Evolutionary conservation across 2,888 invertebrate genomes (phyloP), one percentile per base, ranked within the genome.

Genomic region (Tromatobia lineatoria): DNA sequence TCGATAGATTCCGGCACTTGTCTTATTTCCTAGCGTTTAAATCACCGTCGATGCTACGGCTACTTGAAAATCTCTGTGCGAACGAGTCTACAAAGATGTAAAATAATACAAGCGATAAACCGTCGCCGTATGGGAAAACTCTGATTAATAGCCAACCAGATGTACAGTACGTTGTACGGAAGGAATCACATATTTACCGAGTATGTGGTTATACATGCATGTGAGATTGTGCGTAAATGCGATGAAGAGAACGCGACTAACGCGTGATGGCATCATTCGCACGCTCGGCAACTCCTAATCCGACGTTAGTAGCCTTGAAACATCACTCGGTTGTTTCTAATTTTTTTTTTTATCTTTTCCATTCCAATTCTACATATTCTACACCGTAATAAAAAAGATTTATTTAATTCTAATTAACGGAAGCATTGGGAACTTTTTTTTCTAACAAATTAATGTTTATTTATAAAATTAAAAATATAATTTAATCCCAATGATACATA

Each of bases 211-310:
- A 20, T 18, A 18, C 23, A 10, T 25, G 54, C 66, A 29, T 64
- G 25, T 67, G 38, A 45, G 34, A 18, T 23, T 29, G 61, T 82
- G 69, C 69, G 59, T 74, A 70, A 29, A 82, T 70, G 29, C 13
- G 34, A 42, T 69, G 59, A 73, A 69, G 54, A 29, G 71, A 71
- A 71, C 20, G 77, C 38, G 25, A 18, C 34, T 10, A 38, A 64
- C 38, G 20, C 64, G 64, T 38, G 80, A 81, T 79, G 87, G 80
- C 87, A 86, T 83, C 83, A 83, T 87, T 87, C 86, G 82, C 86
- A 87, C 87, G 87, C 86, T 87, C 77, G 59, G 76, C 74, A 66
- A 82, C 79, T 79, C 81, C 84, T 83, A 85, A 85, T 87, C 82
- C 76, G 75, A 76, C 57, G 66, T 10, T 45, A 18, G 45, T 71